Percentiles rank a stretch among this genome's conserved stretches.
phyloP scores from a whole-genome alignment of 35 echinoderm and acorn worm genomes.

The Stichopus chloronotus region DNA sequence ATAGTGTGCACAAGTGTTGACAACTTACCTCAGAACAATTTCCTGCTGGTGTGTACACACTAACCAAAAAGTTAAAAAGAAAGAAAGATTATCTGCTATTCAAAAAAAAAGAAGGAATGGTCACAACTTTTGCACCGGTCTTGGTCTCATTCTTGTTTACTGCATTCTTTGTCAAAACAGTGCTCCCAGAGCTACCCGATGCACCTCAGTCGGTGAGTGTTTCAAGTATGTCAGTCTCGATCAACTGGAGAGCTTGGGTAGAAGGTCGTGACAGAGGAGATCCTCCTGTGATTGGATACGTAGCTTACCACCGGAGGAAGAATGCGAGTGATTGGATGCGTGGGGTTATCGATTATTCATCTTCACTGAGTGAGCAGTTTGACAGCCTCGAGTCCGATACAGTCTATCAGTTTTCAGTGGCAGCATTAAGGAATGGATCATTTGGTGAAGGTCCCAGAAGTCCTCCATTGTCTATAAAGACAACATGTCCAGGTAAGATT shows the following conservation, averaged over 20 bases:
- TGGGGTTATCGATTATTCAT: background rate
- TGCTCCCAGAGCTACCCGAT: background rate
- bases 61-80: no score
- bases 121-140: no score
- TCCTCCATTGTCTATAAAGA: background rate
- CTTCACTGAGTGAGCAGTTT: background rate
- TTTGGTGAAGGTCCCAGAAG: background rate
- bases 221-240: background rate
- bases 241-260: background rate
- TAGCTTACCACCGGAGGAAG: conserved; percentile 1
- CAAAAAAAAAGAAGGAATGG: no score
- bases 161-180: background rate
- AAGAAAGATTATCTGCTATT: no score
- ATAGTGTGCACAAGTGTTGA: no score
- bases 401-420: background rate
- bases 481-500: background rate
- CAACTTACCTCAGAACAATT: no score
- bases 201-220: background rate
- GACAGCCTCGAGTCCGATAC: background rate
- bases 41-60: no score
- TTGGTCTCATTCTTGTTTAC: background rate
- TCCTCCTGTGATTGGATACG: conserved; percentile 27
- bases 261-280: background rate
- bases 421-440: background rate
- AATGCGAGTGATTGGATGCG: background rate